Evolutionary conservation across 1,140 invertebrate species (phyloP).

Genomic region (Mesaphorura yosii): DNA sequence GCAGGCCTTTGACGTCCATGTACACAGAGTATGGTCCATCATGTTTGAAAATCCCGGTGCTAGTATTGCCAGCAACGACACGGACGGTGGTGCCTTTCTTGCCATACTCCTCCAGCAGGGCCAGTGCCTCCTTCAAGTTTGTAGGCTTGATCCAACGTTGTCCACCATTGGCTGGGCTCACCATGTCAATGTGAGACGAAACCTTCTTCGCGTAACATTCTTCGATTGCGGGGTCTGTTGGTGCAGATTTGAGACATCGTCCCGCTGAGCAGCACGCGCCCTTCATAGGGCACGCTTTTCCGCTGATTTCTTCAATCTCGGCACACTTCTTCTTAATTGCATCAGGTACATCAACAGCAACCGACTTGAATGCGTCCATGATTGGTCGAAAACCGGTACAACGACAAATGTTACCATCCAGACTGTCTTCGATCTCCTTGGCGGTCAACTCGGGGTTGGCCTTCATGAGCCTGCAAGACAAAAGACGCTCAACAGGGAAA

Average conservation of each 20-base stretch:
- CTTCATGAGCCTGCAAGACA: neutral
- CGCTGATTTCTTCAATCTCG: slow-evolving; percentile 7
- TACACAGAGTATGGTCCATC: neutral
- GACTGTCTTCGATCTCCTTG: slow-evolving; percentile 57
- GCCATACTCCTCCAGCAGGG: slow-evolving; percentile 42
- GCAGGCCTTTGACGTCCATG: slow-evolving; percentile 19
- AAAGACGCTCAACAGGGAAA: slow-evolving; percentile 17
- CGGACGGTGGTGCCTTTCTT: slow-evolving; percentile 39
- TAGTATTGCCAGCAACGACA: slow-evolving; percentile 55
- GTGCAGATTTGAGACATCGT: neutral
- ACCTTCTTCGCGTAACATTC: neutral
- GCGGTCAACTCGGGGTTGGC: slow-evolving; percentile 40
- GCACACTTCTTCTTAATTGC: slow-evolving; percentile 29
- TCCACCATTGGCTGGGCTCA: neutral
- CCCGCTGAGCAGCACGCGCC: neutral
- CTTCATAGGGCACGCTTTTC: no score
- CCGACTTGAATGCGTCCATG: slow-evolving; percentile 45
- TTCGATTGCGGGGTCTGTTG: neutral
- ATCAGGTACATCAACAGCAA: slow-evolving; percentile 34
- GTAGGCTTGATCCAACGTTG: slow-evolving; percentile 44
- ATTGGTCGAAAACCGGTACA: slow-evolving; percentile 79
- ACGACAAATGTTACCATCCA: slow-evolving; percentile 70
- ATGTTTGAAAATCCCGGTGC: slow-evolving; percentile 37
- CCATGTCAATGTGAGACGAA: neutral
- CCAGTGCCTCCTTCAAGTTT: slow-evolving; percentile 44